Base-by-base conservation (phyloP, 2,797 vertebrate species). In the Centropyge bicolor region DNA sequence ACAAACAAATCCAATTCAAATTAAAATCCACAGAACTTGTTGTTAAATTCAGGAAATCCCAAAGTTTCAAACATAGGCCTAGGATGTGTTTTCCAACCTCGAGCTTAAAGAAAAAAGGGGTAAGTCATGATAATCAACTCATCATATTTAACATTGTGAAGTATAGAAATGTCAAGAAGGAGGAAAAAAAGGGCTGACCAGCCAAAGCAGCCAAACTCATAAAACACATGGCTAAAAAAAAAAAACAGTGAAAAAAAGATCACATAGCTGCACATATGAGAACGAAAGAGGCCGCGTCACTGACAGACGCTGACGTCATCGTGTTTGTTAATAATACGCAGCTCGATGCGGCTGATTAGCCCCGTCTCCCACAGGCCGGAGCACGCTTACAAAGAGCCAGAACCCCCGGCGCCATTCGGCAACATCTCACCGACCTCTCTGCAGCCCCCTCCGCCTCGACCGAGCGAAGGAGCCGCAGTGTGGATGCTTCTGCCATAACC, bases 341-440 rank as follows among this genome's bases (percentile, higher is more conserved):
- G 84, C 86, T 90, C 88, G 89, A 92, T 94, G 93, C 92, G 89
- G 88, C 84, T 90, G 88, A 91, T 89, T 84, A n/a, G 78, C 76
- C 70, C 43, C 59, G 46, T 65, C 61, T 83, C 59, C 64, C 57
- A 46, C 49, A 88, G 81, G 86, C 87, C 88, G 61, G 40, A 16
- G 41, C 70, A 16, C 35, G 70, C 60, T 82, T 87, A 91, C 91
- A 93, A 88, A 92, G 87, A 84, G 43, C 76, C 9, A 75, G 49
- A 82, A 51, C 77, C 69, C 16, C 82, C 66, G 57, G 63, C 59
- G 60, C 77, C 61, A 51, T 66, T 31, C 55, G 17, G 19, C 67
- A 69, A 8, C 61, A 62, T 24, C 69, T n/a, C 51, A 67, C 59
- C 35, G 22, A n/a, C 8, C 36, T 3, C 9, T 59, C 71, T 20